Base-by-base conservation (phyloP, 2,888 invertebrate genomes). In the Brenthis hecate region DNA sequence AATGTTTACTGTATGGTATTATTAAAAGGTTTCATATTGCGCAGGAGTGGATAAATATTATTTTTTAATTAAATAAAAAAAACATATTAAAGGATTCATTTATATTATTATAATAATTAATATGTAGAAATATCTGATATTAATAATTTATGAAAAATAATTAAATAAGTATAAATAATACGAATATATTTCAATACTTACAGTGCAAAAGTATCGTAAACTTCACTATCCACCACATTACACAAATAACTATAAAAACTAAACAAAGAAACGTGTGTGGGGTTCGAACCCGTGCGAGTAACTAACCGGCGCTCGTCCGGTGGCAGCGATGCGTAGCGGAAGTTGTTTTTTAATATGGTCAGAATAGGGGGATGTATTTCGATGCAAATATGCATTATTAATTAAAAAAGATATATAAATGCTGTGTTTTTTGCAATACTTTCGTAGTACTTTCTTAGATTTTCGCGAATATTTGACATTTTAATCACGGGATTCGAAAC, bases 251-350 rank as follows among this genome's bases (percentile, higher is more conserved):
- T 63, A 32, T 36, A 43, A 43, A 58, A 56, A 55, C 13, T 36
- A 56, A 61, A 48, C 32, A 28, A 57, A n/a, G 78, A 77, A 79
- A 85, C 91, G 91, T 92, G 91, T 91, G 90, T 86, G 89, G 90
- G 89, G 91, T 89, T 89, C 85, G 83, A 88, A 86, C 81, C 87
- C 85, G 83, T 82, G 78, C 72, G 79, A 77, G 82, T 78, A 83
- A 92, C 91, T 92, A 91, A 91, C 89, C 87, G 88, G 88, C 89
- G 89, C 88, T 82, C 88, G 88, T 86, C 88, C 90, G 89, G 86
- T 82, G 75, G 80, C 82, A 86, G 75, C 88, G 78, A 79, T 89
- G 85, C 91, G 87, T 89, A 84, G 89, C 91, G 88, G 88, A 88
- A 89, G 70, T 69, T 63, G 62, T 48, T 66, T 56, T 66, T 68